Evolutionary conservation across 2,888 invertebrate species (phyloP), one percentile per base, ranked within the genome.

Genomic region (Cheilosia vulpina): DNA sequence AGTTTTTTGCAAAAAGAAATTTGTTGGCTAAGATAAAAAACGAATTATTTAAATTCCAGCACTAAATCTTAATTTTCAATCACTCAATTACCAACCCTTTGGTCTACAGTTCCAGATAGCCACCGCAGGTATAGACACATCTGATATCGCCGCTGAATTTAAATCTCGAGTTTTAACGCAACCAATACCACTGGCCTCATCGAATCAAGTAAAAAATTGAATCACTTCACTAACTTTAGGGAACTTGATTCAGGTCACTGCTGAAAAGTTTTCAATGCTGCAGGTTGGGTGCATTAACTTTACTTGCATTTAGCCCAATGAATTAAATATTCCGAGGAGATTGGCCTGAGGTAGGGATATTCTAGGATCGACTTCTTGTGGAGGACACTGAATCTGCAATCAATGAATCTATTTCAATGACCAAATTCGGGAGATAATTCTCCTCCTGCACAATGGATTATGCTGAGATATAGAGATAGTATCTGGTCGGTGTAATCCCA

Each of bases 391-490:
- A 27, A 60, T 72, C 50, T 73, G 31, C 66, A 80, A 73, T 73
- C 80, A 80, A 80, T 72, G 72, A 80, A 80, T 80, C 66, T 60
- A 55, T 52, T 66, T 38, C 60, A 60, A 41, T 72, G 65, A 52
- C 55, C 53, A 65, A 66, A 72, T 60, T 53, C 31, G 24, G 19
- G 13, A 34, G 65, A 31, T 72, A 65, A 52, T 34, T 52, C 19
- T 24, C 15, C 47, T 41, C 15, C 43, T 34, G 27, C 34, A 21
- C 11, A 71, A 38, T 47, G 34, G 13, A 45, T 41, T 13, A 15
- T 43, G 47, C 21, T 5, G n/a, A n/a, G 27, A 19, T 19, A 21
- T 21, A 9, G 58, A 17, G 9, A 17, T 9, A 31, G 31, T 31
- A n/a, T 52, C 21, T 43, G n/a, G 47, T 34, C 43, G 21, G 38